Evolutionary conservation across 2,113 vertebrate genomes (phyloP).

Genomic region (Chaenocephalus aceratus): DNA sequence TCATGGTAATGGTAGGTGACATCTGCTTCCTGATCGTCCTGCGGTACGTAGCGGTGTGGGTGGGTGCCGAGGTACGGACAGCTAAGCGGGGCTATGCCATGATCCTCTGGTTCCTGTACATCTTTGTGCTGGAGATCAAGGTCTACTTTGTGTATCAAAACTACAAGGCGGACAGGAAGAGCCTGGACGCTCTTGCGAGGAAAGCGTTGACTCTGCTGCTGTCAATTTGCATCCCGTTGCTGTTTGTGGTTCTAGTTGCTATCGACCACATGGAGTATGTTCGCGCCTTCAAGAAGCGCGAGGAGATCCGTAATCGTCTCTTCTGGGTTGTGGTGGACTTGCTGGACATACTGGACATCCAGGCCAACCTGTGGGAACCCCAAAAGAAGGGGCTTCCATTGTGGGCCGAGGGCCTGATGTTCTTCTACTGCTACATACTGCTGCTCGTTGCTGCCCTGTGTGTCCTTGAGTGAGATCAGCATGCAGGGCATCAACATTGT

Average conservation of each 20-base stretch:
- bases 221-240: conserved; percentile 81
- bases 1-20: conserved; percentile 87
- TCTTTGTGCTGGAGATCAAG: conserved; percentile 88
- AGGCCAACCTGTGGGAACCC: conserved; percentile 87
- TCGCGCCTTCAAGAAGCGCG: conserved; percentile 84
- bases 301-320: conserved; percentile 85
- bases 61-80: conserved; percentile 85
- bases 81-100: conserved; percentile 86
- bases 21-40: conserved; percentile 85
- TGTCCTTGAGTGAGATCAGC: conserved; percentile 87
- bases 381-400: conserved; percentile 86
- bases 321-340: conserved; percentile 88
- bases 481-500: conserved; percentile 88
- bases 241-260: conserved; percentile 83
- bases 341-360: conserved; percentile 86
- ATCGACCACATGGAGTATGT: conserved; percentile 88
- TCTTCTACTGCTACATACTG: conserved; percentile 88
- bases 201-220: conserved; percentile 84
- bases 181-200: conserved; percentile 82
- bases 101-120: conserved; percentile 89
- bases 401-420: conserved; percentile 87
- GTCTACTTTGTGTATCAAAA: conserved; percentile 88
- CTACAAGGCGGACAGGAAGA: conserved; percentile 86
- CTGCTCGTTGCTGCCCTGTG: conserved; percentile 86
- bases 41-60: conserved; percentile 86